Evolutionary conservation across 2,797 vertebrate genomes (phyloP).

Genomic region (Bryconaethiops microstoma): DNA sequence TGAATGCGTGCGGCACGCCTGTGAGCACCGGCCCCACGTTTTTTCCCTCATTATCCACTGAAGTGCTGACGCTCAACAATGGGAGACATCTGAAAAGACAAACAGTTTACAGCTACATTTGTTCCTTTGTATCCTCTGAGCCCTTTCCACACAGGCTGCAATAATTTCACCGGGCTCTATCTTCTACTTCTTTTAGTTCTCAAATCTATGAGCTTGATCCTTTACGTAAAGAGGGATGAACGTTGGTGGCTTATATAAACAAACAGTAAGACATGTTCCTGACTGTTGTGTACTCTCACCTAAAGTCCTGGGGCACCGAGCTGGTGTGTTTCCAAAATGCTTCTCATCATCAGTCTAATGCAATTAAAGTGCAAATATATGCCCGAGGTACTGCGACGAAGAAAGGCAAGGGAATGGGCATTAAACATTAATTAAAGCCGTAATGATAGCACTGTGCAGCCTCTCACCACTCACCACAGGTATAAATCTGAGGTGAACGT

Average conservation of each 20-base stretch:
- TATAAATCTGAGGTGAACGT: slow-evolving; percentile 58
- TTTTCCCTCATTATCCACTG: slow-evolving; percentile 67
- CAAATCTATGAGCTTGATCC: background rate
- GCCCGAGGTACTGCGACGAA: slow-evolving; percentile 8
- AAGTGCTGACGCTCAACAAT: slow-evolving; percentile 30
- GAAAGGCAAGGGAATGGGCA: slow-evolving; percentile 51
- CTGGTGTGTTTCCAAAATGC: slow-evolving; percentile 42
- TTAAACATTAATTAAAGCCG: slow-evolving; percentile 61
- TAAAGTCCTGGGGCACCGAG: slow-evolving; percentile 29
- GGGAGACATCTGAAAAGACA: slow-evolving; percentile 38
- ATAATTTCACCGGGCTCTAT: background rate
- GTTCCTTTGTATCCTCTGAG: slow-evolving; percentile 3
- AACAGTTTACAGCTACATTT: slow-evolving; percentile 37
- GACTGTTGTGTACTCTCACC: slow-evolving; percentile 30
- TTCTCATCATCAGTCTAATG: slow-evolving; percentile 25
- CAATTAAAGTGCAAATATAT: slow-evolving; percentile 31
- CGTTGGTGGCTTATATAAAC: slow-evolving; percentile 24
- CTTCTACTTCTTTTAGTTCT: background rate
- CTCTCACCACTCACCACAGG: slow-evolving; percentile 59
- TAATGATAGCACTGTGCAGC: slow-evolving; percentile 53
- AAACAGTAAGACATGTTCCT: slow-evolving; percentile 29
- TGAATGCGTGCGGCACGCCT: slow-evolving; percentile 69
- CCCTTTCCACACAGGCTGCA: background rate
- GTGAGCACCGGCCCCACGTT: slow-evolving; percentile 67
- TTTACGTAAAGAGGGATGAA: background rate